Evolutionary conservation across 2,888 invertebrate genomes (phyloP).

Genomic region (Amitus sp.): DNA sequence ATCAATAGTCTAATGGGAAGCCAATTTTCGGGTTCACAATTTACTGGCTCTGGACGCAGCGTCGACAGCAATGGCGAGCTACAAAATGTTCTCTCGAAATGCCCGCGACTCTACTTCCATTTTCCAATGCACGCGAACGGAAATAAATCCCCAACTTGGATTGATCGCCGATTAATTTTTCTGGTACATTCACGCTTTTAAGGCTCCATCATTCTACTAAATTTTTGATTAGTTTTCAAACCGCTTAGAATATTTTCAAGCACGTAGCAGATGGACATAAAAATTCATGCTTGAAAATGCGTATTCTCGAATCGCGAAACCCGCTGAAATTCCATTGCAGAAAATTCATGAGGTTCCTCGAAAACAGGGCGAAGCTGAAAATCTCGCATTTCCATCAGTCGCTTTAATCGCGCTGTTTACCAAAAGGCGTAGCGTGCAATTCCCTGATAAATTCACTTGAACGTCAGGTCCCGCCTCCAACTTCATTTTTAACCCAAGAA

Average conservation of each 20-base stretch:
- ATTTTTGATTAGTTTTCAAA: no score
- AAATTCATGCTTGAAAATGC: no score
- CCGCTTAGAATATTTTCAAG: no score
- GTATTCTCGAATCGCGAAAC: no score
- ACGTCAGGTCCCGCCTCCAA: slow-evolving; percentile 23
- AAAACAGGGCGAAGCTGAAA: no score
- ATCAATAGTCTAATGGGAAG: slow-evolving; percentile 15
- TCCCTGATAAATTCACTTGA: slow-evolving; percentile 40
- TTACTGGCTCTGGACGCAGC: slow-evolving; percentile 20
- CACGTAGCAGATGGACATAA: no score
- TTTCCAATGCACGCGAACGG: slow-evolving; percentile 25
- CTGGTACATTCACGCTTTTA: no score
- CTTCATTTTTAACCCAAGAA: slow-evolving; percentile 32
- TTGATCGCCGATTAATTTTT: slow-evolving; percentile 30
- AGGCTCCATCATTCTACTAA: no score
- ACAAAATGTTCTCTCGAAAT: slow-evolving; percentile 23
- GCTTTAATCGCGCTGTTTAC: slow-evolving; percentile 27
- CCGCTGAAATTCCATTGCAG: no score
- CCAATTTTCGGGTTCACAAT: slow-evolving; percentile 21
- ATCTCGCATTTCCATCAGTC: no score
- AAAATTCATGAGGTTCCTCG: no score
- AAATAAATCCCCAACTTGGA: slow-evolving; percentile 30
- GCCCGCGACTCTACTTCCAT: slow-evolving; percentile 29
- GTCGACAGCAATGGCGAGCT: no score
- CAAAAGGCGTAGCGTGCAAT: slow-evolving; percentile 31